phyloP scores from a whole-genome alignment of 2,797 vertebrate genomes.

The Mus spretus region DNA sequence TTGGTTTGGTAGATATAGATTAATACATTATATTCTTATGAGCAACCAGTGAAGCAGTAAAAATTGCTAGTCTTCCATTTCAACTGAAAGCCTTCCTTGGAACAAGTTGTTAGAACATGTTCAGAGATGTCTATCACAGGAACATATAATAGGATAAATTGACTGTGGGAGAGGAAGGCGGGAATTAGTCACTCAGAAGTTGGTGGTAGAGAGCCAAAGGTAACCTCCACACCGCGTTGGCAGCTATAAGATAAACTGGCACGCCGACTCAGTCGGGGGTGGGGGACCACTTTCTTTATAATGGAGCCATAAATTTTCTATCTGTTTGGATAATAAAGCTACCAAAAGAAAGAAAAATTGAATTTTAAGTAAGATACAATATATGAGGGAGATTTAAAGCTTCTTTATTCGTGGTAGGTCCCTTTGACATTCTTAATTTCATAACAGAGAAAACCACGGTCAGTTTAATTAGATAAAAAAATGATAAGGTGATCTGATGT shows the following conservation, averaged over 20 bases:
- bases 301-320: neutral
- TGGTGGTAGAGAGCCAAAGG: constrained; percentile 43
- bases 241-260: constrained; percentile 1
- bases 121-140: constrained; percentile 70
- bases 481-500: neutral
- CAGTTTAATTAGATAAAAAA: constrained; percentile 33
- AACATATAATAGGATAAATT: constrained; percentile 66
- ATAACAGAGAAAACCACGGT: neutral
- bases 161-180: constrained; percentile 65
- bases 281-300: constrained; percentile 25
- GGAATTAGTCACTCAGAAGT: constrained; percentile 73
- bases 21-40: constrained; percentile 69
- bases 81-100: constrained; percentile 65
- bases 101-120: constrained; percentile 77
- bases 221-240: neutral
- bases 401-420: constrained; percentile 60
- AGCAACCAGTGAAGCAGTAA: constrained; percentile 53
- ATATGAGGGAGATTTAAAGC: constrained; percentile 26
- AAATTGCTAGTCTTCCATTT: constrained; percentile 72
- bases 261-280: neutral
- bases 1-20: constrained; percentile 65
- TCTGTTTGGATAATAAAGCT: constrained; percentile 33
- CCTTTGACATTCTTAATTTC: constrained; percentile 55
- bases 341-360: constrained; percentile 4
- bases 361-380: neutral